Conservation (phyloP, 2,113 vertebrate genomes). For the Atractosteus spatula region DNA sequence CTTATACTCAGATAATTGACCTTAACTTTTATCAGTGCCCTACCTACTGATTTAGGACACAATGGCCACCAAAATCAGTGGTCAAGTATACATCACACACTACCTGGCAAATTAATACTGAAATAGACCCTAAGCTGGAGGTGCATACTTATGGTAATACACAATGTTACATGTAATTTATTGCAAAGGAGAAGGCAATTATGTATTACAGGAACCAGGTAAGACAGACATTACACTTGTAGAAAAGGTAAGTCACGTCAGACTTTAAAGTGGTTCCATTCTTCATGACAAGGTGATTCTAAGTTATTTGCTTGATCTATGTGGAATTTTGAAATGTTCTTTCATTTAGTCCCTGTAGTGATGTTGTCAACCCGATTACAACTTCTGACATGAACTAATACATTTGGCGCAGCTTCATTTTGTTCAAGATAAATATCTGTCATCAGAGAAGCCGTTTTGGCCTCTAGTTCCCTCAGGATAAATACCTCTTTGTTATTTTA, state of each 20-base stretch:
- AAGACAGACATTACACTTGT: constrained; percentile 20
- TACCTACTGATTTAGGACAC: not conserved
- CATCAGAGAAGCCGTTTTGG: constrained; percentile 53
- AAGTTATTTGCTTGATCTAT: constrained; percentile 47
- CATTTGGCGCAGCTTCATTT: constrained; percentile 53
- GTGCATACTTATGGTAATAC: constrained; percentile 39
- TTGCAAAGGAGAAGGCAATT: constrained; percentile 53
- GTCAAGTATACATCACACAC: constrained; percentile 34
- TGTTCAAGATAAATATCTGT: constrained; percentile 60
- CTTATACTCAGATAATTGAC: no score
- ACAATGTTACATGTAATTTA: constrained; percentile 50
- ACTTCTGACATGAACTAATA: constrained; percentile 55
- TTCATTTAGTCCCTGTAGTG: constrained; percentile 58
- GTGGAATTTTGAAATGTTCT: constrained; percentile 40
- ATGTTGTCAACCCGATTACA: constrained; percentile 66
- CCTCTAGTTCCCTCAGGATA: constrained; percentile 49
- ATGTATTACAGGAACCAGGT: constrained; percentile 38
- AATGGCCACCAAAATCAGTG: constrained; percentile 46
- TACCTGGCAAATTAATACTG: constrained; percentile 37
- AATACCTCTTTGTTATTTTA: constrained; percentile 45
- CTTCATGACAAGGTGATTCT: constrained; percentile 40
- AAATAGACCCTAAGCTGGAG: constrained; percentile 49
- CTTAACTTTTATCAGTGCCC: no score
- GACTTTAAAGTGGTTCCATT: constrained; percentile 44
- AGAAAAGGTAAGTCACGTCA: constrained; percentile 35